Base-by-base conservation (phyloP, 2,113 vertebrate genomes). In the Trachemys scripta region DNA sequence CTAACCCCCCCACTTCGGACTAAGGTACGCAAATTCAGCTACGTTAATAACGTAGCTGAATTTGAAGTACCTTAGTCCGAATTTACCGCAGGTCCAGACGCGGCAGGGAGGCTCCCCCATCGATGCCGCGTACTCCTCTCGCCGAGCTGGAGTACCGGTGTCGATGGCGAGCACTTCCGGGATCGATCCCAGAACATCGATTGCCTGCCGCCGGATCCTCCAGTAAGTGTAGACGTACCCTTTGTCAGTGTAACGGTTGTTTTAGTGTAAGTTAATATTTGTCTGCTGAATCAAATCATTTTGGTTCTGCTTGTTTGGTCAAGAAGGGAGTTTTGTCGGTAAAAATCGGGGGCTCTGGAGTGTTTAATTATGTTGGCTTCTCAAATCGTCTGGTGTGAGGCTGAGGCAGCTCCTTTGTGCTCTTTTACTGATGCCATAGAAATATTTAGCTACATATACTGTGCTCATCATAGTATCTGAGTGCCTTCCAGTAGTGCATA, bases 311-410 rank as follows among this genome's bases (percentile, higher is more conserved):
- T 1, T 5, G 11, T 13, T 17, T 82, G 47, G 3, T 76, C 82
- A 54, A 65, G 35, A 82, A 10, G 12, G 3, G 54, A 76, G 59
- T 82, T 62, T 45, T 45, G 59, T 13, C 19, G 5, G 35, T 42
- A 11, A 22, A 24, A 75, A 75, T 65, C 13, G 29, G 57, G 57
- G 19, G 35, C 19, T 69, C 31, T 19, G 35, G 17, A 42, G 80
- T 16, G 47, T 45, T 56, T 1, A 1, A 4, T 1, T 7, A 0
- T 3, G 22, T 25, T 75, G 82, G 42, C 57, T 54, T 17, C 47
- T 54, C 1, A 38, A 1, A 29, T 19, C 50, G 38, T 6, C 57
- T 75, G 57, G 0, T 35, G 79, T 69, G 35, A 47, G 35, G 2
- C 10, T 22, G 3, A n/a, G 11, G 75, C 86, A 84, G 80, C 35